Evolutionary conservation across 2,888 invertebrate genomes (phyloP), one percentile per base, ranked within the genome.

Genomic region (Hetaerina titia): DNA sequence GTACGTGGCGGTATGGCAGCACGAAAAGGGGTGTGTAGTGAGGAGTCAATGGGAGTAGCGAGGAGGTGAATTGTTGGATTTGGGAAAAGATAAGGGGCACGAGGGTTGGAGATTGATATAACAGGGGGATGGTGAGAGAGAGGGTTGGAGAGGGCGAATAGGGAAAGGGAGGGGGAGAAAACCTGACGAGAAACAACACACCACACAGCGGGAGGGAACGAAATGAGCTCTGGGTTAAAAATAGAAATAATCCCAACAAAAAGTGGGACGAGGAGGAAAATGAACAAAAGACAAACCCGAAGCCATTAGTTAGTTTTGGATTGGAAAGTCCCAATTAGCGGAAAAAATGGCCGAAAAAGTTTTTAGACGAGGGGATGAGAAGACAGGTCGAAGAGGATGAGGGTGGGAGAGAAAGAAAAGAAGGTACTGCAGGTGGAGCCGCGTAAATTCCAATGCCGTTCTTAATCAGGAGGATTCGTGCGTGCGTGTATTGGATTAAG

Each of bases 291-390:
- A 31, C 81, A 81, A 81, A 81, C 81, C 31, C 81, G 81, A n/a
- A 69, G 45, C 92, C 92, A 92, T 92, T 69, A 92, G 56, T 92
- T 92, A 92, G 64, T 92, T 69, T 57, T 92, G 92, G 92, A 92
- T 92, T 69, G 92, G 92, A 69, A 92, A 69, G 92, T 56, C 69
- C 92, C 92, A 92, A 92, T 92, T 92, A 92, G 92, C 22, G 69
- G 92, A 74, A 92, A 92, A 92, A 92, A 92, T 90, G 57, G 69
- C 7, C 9, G 92, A 11, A 69, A 69, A 69, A 69, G 45, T 92
- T 92, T 69, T 56, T 22, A 69, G 81, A 7, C 13, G n/a, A 17
- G 92, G 45, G 69, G 45, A 92, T 69, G 69, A 69, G 69, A 56
- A 90, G 57, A 19, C 9, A 22, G n/a, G 22, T 45, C 0, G 19